Evolutionary conservation across 2,113 vertebrate genomes (phyloP), one percentile per base, ranked within the genome.

Genomic region (Scartelaos histophorus): DNA sequence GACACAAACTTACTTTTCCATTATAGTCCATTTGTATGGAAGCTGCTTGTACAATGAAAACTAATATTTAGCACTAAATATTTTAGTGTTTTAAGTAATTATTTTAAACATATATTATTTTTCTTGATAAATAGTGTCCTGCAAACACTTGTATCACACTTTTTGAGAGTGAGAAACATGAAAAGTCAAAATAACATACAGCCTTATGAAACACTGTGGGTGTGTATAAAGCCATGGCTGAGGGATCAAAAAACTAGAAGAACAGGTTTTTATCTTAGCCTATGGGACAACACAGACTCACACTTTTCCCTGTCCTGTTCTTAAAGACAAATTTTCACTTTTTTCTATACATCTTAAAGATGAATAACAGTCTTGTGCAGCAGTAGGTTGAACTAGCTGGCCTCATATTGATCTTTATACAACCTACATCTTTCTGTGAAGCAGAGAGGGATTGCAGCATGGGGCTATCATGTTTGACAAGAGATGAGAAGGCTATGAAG

Each of bases 331-430:
- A 65, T 66, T 19, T 60, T 47, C 57, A 61, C 57, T 29, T 61
- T 61, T 34, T 3, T 7, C 16, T 0, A 19, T 25, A 25, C 56
- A 58, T 13, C 3, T 25, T 58, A 58, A 58, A 58, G 12, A 58
- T 58, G 22, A 10, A 58, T 85, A 65, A 60, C 78, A 80, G 80
- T 78, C 82, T 81, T 70, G 83, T 83, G 77, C 66, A 58, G 64
- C 43, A 71, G 69, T 76, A 73, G 38, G 53, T 66, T 85, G 87
- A 90, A 86, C 85, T 17, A 54, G 56, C 11, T 78, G 83, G 56
- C 81, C 85, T 78, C 10, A 24, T 85, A 84, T 85, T 80, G 74
- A 87, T 89, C 83, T 80, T 49, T 76, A 72, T 69, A 69, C 62
- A 85, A 82, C 75, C 71, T 35, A 70, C 82, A 81, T 76, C 70